Conservation (phyloP, 2,888 invertebrate genomes). For the Carterocephalus palaemon region DNA sequence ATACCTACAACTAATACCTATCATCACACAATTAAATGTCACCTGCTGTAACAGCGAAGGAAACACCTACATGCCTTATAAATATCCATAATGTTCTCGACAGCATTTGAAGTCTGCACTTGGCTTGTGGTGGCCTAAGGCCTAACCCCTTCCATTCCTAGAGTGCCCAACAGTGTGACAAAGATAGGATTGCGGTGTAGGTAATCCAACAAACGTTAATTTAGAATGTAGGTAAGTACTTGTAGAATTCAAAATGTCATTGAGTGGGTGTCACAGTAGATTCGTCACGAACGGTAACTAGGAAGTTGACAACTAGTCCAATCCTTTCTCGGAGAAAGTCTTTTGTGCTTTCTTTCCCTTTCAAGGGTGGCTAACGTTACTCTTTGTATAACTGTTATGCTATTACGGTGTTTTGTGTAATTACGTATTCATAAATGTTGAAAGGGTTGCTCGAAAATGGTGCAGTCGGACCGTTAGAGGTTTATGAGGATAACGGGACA, state of each 20-base stretch:
- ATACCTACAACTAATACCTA: too few relatives aligned
- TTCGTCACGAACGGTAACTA: constrained; percentile 58
- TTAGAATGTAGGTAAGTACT: not conserved
- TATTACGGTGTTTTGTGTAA: constrained; percentile 74
- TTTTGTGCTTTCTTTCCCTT: constrained; percentile 61
- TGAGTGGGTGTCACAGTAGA: constrained; percentile 29
- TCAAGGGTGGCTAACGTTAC: constrained; percentile 58
- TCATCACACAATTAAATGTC: too few relatives aligned
- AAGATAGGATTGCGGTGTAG: too few relatives aligned
- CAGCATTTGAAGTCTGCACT: too few relatives aligned
- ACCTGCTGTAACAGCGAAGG: too few relatives aligned
- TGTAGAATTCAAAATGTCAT: not conserved
- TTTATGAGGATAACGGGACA: constrained; percentile 61
- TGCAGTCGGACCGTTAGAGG: constrained; percentile 58
- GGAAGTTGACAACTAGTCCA: constrained; percentile 48
- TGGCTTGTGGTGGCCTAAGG: too few relatives aligned
- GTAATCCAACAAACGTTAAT: not conserved
- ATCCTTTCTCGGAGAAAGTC: constrained; percentile 69
- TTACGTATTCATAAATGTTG: constrained; percentile 58
- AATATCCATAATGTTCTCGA: too few relatives aligned
- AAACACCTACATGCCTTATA: too few relatives aligned
- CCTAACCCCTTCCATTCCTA: too few relatives aligned
- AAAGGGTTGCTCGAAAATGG: constrained; percentile 72
- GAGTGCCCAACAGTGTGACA: too few relatives aligned
- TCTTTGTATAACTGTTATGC: constrained; percentile 63